Conservation (phyloP, 2,113 vertebrate genomes). For the Carassius gibelio region DNA sequence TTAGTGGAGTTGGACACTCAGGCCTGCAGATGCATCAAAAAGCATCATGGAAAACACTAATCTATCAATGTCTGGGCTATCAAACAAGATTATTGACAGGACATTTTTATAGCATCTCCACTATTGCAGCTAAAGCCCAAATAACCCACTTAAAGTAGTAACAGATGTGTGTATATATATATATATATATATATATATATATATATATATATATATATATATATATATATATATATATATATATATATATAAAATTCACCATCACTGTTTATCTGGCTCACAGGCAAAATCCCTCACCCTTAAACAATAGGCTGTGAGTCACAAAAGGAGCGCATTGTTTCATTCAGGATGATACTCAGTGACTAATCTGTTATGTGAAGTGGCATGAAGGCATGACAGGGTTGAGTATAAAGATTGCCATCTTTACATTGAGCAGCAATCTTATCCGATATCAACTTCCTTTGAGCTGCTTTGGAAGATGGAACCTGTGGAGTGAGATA, state of each 20-base stretch:
- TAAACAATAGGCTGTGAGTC: conserved; percentile 23
- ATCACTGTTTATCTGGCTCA: conserved; percentile 12
- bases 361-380: conserved; percentile 41
- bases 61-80: conserved; percentile 66
- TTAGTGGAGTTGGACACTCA: conserved; percentile 34
- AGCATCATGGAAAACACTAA: conserved; percentile 64
- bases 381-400: conserved; percentile 8
- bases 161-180: neutral
- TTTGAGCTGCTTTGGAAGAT: conserved; percentile 30
- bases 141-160: conserved; percentile 51
- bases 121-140: conserved; percentile 52
- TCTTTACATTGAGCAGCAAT: conserved; percentile 24
- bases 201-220: neutral
- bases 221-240: neutral
- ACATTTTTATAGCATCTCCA: conserved; percentile 62
- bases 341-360: conserved; percentile 18
- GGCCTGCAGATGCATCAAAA: conserved; percentile 56
- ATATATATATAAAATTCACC: neutral
- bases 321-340: conserved; percentile 12
- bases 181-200: neutral
- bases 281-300: conserved; percentile 18
- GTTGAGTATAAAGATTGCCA: conserved; percentile 16
- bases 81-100: conserved; percentile 68
- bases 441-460: conserved; percentile 26
- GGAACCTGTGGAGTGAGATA: conserved; percentile 32